phyloP scores from a whole-genome alignment of 1,140 invertebrate genomes.

The Drosophila murphyi region DNA sequence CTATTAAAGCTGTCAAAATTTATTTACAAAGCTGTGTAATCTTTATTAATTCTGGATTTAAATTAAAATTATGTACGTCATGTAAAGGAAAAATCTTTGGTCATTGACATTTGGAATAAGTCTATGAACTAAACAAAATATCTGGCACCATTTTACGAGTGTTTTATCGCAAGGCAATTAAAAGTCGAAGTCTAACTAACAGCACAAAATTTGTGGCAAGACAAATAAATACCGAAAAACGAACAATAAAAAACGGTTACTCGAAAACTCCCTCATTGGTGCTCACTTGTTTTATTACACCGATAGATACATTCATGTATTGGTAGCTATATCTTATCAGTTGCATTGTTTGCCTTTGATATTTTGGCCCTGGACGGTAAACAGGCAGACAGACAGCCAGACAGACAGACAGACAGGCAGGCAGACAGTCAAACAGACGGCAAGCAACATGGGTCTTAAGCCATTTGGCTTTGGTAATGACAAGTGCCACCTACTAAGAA shows the following conservation, averaged over 20 bases:
- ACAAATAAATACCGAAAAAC: background rate
- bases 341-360: constrained; percentile 50
- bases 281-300: background rate
- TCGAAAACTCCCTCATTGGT: constrained; percentile 5
- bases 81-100: too few relatives aligned
- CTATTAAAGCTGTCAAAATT: too few relatives aligned
- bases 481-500: constrained; percentile 20
- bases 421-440: background rate
- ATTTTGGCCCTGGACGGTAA: constrained; percentile 44
- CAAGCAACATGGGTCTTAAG: constrained; percentile 34
- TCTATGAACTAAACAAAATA: too few relatives aligned
- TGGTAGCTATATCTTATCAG: constrained; percentile 54
- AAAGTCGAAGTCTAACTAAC: background rate
- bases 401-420: too few relatives aligned
- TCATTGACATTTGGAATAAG: too few relatives aligned
- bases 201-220: background rate
- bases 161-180: background rate
- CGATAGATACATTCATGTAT: background rate
- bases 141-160: too few relatives aligned
- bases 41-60: too few relatives aligned
- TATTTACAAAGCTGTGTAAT: too few relatives aligned
- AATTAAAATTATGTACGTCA: too few relatives aligned
- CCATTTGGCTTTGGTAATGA: constrained; percentile 40
- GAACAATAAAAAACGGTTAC: background rate
- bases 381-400: constrained; percentile 23